These are phyloP conservation scores for Excalfactoria chinensis DNA, from an alignment of 2,113 vertebrate genomes.

Conservation along the genomic window DNA sequence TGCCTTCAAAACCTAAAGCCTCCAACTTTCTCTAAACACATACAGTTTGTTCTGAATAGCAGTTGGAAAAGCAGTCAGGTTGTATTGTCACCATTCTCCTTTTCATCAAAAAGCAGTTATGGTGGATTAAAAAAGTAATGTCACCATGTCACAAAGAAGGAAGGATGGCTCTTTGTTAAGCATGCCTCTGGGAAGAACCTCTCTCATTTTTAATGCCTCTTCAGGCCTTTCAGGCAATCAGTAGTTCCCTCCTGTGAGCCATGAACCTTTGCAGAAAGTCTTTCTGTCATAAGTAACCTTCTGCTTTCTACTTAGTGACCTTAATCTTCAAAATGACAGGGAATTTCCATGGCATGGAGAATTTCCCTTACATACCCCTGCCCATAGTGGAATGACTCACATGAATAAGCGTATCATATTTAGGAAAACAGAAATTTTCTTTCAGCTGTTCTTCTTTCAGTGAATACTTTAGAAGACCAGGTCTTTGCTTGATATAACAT, in stretches of 20 bases:
- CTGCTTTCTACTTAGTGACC: conserved; percentile 64
- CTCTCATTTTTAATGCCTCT: conserved; percentile 37
- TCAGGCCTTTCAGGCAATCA: conserved; percentile 49
- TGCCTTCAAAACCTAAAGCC: neutral
- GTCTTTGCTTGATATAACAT: neutral
- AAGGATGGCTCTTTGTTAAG: conserved; percentile 36
- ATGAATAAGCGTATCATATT: neutral
- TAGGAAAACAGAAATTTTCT: conserved; percentile 15
- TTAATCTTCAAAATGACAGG: conserved; percentile 68
- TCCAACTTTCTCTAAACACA: neutral
- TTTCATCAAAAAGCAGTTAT: conserved; percentile 48
- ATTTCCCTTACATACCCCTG: conserved; percentile 18
- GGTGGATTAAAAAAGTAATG: conserved; percentile 54
- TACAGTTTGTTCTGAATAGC: neutral
- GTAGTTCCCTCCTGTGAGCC: conserved; percentile 65
- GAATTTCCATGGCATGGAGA: conserved; percentile 23
- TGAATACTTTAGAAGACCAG: conserved; percentile 32
- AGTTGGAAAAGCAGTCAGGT: neutral
- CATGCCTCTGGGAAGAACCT: conserved; percentile 3
- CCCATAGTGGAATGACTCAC: neutral
- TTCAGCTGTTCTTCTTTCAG: neutral
- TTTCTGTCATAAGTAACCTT: conserved; percentile 56
- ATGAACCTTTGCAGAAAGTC: conserved; percentile 65
- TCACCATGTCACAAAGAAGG: conserved; percentile 33
- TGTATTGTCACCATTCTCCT: conserved; percentile 23